Conservation (phyloP, 2,888 invertebrate species). For the Loripinus fragilis region DNA sequence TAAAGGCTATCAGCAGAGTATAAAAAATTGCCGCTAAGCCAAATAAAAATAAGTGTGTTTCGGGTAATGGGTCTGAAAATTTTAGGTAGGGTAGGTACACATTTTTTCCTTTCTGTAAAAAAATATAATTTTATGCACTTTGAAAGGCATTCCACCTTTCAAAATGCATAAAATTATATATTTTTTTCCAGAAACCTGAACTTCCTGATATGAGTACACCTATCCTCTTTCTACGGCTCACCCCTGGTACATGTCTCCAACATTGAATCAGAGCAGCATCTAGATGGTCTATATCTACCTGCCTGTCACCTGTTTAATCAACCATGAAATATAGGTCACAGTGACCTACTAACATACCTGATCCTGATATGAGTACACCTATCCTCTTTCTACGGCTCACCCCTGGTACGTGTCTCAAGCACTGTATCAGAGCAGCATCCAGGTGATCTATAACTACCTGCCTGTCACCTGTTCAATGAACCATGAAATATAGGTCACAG, state of each 20-base stretch:
- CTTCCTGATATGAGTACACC: constrained; percentile 97
- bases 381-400: constrained; percentile 84
- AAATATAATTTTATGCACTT: too few relatives aligned
- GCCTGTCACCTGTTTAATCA: constrained; percentile 83
- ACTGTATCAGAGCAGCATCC: constrained; percentile 71
- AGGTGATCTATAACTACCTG: constrained; percentile 90
- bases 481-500: neutral
- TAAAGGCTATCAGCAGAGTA: too few relatives aligned
- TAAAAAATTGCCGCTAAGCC: too few relatives aligned
- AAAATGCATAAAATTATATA: too few relatives aligned
- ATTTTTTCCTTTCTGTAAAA: too few relatives aligned
- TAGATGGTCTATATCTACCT: constrained; percentile 90
- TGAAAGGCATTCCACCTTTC: too few relatives aligned
- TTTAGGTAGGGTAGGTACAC: too few relatives aligned
- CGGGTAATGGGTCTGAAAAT: too few relatives aligned
- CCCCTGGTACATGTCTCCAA: constrained; percentile 66
- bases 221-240: constrained; percentile 84
- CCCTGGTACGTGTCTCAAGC: constrained; percentile 66
- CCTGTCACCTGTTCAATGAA: constrained; percentile 83
- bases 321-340: neutral
- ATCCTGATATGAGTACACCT: constrained; percentile 96
- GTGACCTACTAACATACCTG: constrained; percentile 85
- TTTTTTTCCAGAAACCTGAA: too few relatives aligned
- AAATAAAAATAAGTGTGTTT: too few relatives aligned
- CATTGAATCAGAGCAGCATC: constrained; percentile 69